A percentile compares a stretch with the other conserved stretches of the same genome.
phyloP scores from a whole-genome alignment of 2,797 vertebrate genomes.

The Myotis daubentonii region DNA sequence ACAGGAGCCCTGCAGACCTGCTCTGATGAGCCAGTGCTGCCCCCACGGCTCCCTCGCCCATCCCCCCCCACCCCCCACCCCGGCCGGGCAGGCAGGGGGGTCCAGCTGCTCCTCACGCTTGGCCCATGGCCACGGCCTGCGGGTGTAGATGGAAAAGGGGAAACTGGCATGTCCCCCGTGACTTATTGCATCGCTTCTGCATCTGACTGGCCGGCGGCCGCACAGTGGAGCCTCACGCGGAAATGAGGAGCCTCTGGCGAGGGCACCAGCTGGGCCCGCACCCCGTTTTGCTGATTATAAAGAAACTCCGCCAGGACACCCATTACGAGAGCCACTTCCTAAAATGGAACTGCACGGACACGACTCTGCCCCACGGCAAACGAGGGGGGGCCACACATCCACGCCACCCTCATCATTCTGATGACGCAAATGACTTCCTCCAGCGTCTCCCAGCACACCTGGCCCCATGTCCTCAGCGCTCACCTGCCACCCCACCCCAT shows the following conservation, averaged over 20 bases:
- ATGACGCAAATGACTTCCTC: conserved; percentile 47
- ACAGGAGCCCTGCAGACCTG: rapidly evolving
- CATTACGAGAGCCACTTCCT: conserved; percentile 74
- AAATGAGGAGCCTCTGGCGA: conserved; percentile 71
- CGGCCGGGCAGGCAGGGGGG: neutral
- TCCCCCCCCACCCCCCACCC: neutral
- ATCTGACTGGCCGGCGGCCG: conserved; percentile 34
- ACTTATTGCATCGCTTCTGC: conserved; percentile 67
- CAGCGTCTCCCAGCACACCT: neutral
- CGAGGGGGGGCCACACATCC: neutral
- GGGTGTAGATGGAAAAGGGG: conserved; percentile 65
- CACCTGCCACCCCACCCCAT: rapidly evolving
- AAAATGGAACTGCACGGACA: conserved; percentile 6
- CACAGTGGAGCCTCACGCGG: conserved; percentile 45
- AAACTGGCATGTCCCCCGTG: conserved; percentile 48
- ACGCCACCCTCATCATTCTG: conserved; percentile 35
- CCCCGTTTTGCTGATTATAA: conserved; percentile 68
- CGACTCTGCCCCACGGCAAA: too few species aligned
- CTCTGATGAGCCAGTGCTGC: rapidly evolving
- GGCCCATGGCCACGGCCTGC: conserved; percentile 67
- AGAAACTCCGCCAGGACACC: conserved; percentile 71
- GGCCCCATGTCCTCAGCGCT: neutral
- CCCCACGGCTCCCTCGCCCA: neutral
- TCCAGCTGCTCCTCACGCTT: conserved; percentile 27
- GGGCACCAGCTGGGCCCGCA: conserved; percentile 50